Evolutionary conservation across 2,113 vertebrate species (phyloP).

Genomic region (Alces alces): DNA sequence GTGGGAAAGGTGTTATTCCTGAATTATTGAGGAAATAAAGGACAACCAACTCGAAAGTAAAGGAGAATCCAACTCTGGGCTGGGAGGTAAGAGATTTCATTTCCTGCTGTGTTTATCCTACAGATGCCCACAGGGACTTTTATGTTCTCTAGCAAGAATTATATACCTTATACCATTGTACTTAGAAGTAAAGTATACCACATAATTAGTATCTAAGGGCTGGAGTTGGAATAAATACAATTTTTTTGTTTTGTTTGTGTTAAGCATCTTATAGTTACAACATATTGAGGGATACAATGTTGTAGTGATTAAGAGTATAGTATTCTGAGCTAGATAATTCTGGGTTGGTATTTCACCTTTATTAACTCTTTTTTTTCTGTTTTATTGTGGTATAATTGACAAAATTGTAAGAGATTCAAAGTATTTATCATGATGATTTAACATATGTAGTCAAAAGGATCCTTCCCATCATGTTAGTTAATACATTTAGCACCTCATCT

Average conservation of each 20-base stretch:
- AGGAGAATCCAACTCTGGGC: neutral
- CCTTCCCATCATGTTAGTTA: neutral
- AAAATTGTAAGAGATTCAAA: neutral
- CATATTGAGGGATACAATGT: neutral
- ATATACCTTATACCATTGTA: neutral
- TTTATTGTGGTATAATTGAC: neutral
- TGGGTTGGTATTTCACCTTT: neutral
- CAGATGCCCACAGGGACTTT: neutral
- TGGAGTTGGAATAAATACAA: neutral
- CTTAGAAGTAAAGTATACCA: neutral
- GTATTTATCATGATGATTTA: neutral
- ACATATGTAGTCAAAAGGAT: neutral
- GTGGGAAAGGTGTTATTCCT: neutral
- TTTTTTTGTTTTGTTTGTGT: neutral
- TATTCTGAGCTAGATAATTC: neutral
- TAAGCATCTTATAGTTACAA: neutral
- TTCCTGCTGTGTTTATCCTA: neutral
- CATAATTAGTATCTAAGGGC: neutral
- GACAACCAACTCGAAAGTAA: neutral
- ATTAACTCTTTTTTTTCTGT: neutral
- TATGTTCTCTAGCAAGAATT: neutral
- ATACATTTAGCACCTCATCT: neutral
- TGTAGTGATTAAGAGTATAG: neutral
- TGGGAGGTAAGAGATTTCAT: neutral
- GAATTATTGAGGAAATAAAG: neutral